A percentile compares a stretch with the other conserved stretches of the same genome.
Conservation (phyloP, 2,797 vertebrate species). For the Trichosurus vulpecula region DNA sequence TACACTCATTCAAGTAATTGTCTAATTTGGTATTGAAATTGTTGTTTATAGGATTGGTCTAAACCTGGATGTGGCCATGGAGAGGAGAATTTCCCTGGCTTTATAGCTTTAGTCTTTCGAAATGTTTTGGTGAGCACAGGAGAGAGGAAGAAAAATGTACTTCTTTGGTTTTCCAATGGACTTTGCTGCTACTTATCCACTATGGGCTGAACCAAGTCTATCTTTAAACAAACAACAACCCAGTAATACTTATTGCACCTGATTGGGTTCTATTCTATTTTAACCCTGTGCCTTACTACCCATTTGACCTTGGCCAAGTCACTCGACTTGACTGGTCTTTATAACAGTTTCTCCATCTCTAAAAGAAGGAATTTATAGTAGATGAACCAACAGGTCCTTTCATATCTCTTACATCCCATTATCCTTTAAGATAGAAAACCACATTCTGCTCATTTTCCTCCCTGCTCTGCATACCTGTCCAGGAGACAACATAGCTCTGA, state of each 20-base stretch:
- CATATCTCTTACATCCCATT: not conserved
- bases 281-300: not conserved
- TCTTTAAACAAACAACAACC: not conserved
- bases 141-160: not conserved
- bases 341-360: not conserved
- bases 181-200: not conserved
- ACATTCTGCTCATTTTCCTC: not conserved
- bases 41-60: not conserved
- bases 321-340: not conserved
- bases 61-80: not conserved
- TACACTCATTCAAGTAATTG: constrained; percentile 5
- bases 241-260: not conserved
- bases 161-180: not conserved
- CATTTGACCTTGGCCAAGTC: not conserved
- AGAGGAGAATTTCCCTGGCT: not conserved
- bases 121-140: not conserved
- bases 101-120: not conserved
- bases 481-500: not conserved
- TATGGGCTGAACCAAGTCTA: not conserved
- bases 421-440: not conserved
- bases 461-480: not conserved
- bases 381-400: not conserved
- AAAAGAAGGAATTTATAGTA: not conserved
- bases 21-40: not conserved
- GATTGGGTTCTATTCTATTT: not conserved